phyloP scores from a whole-genome alignment of 2,888 invertebrate species.

The Dasypolia templi region DNA sequence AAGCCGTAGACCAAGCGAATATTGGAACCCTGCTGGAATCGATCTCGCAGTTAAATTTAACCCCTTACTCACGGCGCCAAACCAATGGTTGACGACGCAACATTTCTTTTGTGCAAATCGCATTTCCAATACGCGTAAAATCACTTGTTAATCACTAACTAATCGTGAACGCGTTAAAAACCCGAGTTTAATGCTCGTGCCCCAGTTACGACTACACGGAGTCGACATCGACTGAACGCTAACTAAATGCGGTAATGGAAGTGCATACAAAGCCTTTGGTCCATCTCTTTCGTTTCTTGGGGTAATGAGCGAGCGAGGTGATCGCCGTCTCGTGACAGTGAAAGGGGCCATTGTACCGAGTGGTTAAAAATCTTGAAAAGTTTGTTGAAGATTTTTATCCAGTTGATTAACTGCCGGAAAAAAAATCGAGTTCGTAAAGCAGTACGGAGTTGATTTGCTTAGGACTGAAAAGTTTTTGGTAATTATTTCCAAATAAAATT shows the following conservation, averaged over 20 bases:
- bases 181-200: slow-evolving; percentile 49
- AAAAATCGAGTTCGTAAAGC: slow-evolving; percentile 1
- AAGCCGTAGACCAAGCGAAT: slow-evolving; percentile 10
- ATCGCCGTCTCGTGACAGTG: slow-evolving; percentile 71
- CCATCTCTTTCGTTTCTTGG: slow-evolving; percentile 52
- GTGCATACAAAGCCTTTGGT: slow-evolving; percentile 61
- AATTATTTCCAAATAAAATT: background rate
- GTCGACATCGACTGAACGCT: slow-evolving; percentile 57
- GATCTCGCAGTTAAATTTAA: background rate
- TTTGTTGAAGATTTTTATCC: slow-evolving; percentile 6
- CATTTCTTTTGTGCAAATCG: background rate
- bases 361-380: slow-evolving; percentile 58
- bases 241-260: slow-evolving; percentile 68
- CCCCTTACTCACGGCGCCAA: slow-evolving; percentile 2
- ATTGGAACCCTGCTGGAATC: slow-evolving; percentile 21
- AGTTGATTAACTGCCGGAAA: background rate
- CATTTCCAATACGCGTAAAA: slow-evolving; percentile 38
- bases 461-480: background rate
- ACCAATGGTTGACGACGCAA: background rate
- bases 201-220: slow-evolving; percentile 58
- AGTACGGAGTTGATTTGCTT: background rate
- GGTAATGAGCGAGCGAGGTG: slow-evolving; percentile 47
- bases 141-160: slow-evolving; percentile 43
- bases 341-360: slow-evolving; percentile 75
- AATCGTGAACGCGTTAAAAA: slow-evolving; percentile 43